A percentile compares a stretch with the other conserved stretches of the same genome.
phyloP scores from a whole-genome alignment of 2,797 vertebrate species.

The Alcedo quadribrachys region DNA sequence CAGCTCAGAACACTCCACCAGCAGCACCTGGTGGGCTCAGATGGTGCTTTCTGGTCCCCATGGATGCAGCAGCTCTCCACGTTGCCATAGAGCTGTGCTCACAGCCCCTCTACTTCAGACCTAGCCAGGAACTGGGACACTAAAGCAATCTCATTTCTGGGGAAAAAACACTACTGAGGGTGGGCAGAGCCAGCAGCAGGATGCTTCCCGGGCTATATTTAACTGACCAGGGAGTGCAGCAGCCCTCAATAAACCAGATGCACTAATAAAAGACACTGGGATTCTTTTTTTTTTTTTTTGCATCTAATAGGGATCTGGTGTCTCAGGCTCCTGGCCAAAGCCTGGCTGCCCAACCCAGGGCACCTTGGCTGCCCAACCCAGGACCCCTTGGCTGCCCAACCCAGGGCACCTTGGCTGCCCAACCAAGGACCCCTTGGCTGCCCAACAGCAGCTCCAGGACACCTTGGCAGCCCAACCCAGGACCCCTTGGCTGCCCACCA shows the following conservation, averaged over 20 bases:
- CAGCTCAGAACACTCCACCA: neutral
- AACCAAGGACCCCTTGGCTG: too few relatives aligned
- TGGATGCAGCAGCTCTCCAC: fast-evolving
- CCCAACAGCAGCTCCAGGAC: too few relatives aligned
- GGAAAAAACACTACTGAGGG: neutral
- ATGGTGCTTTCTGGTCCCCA: neutral
- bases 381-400: too few relatives aligned
- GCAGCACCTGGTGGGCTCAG: neutral
- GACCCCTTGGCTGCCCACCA: too few relatives aligned
- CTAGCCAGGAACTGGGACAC: neutral
- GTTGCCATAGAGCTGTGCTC: neutral
- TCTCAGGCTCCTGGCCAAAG: fast-evolving
- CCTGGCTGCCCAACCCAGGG: neutral
- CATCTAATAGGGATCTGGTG: fast-evolving
- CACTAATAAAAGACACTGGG: neutral
- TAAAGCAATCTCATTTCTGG: neutral
- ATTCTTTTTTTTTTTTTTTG: neutral
- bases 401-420: too few relatives aligned
- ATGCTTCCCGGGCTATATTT: neutral
- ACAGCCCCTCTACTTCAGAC: neutral
- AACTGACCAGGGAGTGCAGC: neutral
- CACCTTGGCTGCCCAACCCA: too few relatives aligned
- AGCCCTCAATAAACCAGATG: fast-evolving
- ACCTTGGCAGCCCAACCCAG: neutral
- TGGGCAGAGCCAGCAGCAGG: neutral